Evolutionary conservation across 2,797 vertebrate genomes (phyloP).

Genomic region (Arctocebus calabarensis): DNA sequence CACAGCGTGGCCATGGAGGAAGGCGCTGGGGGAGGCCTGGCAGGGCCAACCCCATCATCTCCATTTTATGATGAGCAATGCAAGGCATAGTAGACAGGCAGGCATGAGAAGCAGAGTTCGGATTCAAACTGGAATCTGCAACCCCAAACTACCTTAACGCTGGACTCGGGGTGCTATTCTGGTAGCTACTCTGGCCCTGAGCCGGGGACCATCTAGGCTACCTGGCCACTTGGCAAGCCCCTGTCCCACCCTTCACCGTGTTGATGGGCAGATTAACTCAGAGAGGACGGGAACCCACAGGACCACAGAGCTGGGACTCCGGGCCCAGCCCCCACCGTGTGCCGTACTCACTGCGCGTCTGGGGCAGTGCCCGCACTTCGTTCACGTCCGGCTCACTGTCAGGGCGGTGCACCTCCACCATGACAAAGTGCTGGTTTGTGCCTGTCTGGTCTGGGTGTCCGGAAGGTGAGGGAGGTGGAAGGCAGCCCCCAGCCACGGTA

Average conservation of each 20-base stretch:
- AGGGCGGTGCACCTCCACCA: conserved; percentile 96
- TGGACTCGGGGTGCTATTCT: not conserved
- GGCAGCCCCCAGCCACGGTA: conserved; percentile 67
- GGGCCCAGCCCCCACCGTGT: accelerated
- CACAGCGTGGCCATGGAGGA: too few species aligned
- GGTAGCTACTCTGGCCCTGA: not conserved
- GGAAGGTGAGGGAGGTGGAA: conserved; percentile 76
- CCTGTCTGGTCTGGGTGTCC: conserved; percentile 76
- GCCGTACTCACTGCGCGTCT: conserved; percentile 92
- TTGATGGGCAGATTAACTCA: too few species aligned
- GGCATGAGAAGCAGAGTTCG: not conserved
- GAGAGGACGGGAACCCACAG: accelerated
- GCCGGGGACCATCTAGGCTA: not conserved
- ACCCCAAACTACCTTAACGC: not conserved
- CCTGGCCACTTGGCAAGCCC: not conserved
- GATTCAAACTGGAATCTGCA: not conserved
- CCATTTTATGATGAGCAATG: not conserved
- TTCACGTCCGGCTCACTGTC: conserved; percentile 97
- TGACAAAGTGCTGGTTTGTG: conserved; percentile 94
- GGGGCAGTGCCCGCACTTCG: conserved; percentile 95
- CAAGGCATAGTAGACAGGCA: not conserved
- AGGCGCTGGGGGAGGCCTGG: too few species aligned
- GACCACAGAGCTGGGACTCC: not conserved
- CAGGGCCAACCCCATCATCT: not conserved
- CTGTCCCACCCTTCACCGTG: not conserved